phyloP scores from a whole-genome alignment of 92 coral and sea anemone genomes.

The Scolanthus callimorphus region DNA sequence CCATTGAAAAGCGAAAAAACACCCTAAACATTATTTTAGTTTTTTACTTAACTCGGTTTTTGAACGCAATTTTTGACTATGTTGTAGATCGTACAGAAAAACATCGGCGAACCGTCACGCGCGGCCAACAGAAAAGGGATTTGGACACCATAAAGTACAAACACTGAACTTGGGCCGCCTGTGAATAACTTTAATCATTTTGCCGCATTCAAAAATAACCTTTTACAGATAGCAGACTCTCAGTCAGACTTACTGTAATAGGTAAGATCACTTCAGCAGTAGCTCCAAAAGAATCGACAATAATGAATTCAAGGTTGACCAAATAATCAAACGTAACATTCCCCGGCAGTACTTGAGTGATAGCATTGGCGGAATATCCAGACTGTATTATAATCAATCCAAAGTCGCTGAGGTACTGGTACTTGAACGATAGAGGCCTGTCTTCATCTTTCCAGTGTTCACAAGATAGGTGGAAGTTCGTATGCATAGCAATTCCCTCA shows the following conservation, averaged over 20 bases:
- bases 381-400: slow-evolving; percentile 19
- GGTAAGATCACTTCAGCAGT: background rate
- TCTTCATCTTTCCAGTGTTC: slow-evolving; percentile 32
- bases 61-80: too few relatives aligned
- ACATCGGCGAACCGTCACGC: too few relatives aligned
- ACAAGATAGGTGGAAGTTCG: slow-evolving; percentile 29
- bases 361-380: slow-evolving; percentile 3
- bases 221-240: too few relatives aligned
- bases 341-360: slow-evolving; percentile 27
- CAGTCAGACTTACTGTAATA: slow-evolving; percentile 1
- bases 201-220: too few relatives aligned
- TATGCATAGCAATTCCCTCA: slow-evolving; percentile 30
- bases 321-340: background rate
- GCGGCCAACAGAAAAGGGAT: too few relatives aligned
- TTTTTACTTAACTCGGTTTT: too few relatives aligned
- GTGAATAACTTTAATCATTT: too few relatives aligned
- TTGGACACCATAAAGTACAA: too few relatives aligned
- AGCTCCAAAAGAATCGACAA: slow-evolving; percentile 17
- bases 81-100: too few relatives aligned
- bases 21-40: too few relatives aligned
- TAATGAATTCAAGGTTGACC: background rate
- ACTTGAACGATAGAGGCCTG: slow-evolving; percentile 10
- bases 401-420: slow-evolving; percentile 18
- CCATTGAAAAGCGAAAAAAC: too few relatives aligned
- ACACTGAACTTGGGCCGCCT: too few relatives aligned